phyloP scores from a whole-genome alignment of 2,113 vertebrate species.

The Dascyllus trimaculatus region DNA sequence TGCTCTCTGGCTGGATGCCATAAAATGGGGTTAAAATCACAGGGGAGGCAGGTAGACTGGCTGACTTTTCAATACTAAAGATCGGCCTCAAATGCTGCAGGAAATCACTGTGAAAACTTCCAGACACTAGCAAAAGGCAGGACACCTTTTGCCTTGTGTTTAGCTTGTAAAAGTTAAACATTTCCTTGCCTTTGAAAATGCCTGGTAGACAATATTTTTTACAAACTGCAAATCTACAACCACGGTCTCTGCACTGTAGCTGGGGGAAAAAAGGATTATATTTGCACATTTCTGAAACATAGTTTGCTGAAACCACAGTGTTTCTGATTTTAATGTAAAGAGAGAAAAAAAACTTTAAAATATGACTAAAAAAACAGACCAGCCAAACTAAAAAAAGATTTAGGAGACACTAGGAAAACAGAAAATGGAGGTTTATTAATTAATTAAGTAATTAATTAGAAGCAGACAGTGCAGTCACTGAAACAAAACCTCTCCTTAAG shows the following conservation, averaged over 20 bases:
- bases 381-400: neutral
- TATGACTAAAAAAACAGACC: neutral
- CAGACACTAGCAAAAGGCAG: neutral
- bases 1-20: neutral
- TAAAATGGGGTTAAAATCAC: neutral
- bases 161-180: neutral
- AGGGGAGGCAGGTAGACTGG: neutral
- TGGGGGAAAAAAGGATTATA: too few relatives aligned
- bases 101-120: neutral
- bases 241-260: too few relatives aligned
- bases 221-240: too few relatives aligned
- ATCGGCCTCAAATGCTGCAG: slow-evolving; percentile 14
- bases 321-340: neutral
- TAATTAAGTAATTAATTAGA: too few relatives aligned
- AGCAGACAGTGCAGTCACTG: neutral
- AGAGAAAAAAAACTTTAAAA: slow-evolving; percentile 1
- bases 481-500: slow-evolving; percentile 16
- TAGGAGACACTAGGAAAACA: slow-evolving; percentile 6
- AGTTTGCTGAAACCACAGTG: neutral
- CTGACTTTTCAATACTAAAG: neutral
- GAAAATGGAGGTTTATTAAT: neutral
- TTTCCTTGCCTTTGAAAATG: too few relatives aligned
- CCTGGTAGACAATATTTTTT: too few relatives aligned
- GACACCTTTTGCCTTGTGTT: neutral
- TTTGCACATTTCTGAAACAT: too few relatives aligned